Evolutionary conservation across 2,888 invertebrate genomes (phyloP).

Genomic region (Eilema caniola): DNA sequence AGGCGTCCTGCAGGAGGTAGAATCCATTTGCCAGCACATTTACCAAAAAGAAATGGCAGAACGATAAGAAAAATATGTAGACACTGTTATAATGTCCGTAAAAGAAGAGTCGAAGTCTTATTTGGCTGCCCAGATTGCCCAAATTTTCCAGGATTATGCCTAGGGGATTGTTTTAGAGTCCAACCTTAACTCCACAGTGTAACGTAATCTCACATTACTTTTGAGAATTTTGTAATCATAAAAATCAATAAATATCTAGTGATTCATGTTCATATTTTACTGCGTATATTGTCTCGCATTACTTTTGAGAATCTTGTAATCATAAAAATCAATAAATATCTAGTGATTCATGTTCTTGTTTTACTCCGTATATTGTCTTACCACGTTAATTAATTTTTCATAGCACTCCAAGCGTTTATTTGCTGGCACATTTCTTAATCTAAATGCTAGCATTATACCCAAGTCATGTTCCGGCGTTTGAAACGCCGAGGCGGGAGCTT

Average conservation of each 20-base stretch:
- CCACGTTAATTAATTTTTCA: background rate
- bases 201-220: background rate
- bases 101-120: slow-evolving; percentile 28
- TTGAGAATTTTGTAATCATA: background rate
- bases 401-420: background rate
- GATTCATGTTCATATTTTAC: background rate
- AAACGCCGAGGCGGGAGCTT: no score
- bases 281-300: background rate
- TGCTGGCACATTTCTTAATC: background rate
- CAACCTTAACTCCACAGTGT: no score
- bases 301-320: background rate
- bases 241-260: background rate
- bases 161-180: no score
- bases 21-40: slow-evolving; percentile 30
- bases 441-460: slow-evolving; percentile 5
- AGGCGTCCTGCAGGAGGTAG: slow-evolving; percentile 6
- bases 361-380: background rate
- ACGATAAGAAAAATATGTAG: slow-evolving; percentile 29
- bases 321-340: slow-evolving; percentile 2
- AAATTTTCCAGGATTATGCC: slow-evolving; percentile 35
- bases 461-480: no score
- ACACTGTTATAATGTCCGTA: slow-evolving; percentile 25
- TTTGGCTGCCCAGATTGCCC: slow-evolving; percentile 35
- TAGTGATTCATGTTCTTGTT: background rate
- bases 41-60: slow-evolving; percentile 11